phyloP scores from a whole-genome alignment of 2,888 invertebrate genomes.

The Cheilosia urbana region DNA sequence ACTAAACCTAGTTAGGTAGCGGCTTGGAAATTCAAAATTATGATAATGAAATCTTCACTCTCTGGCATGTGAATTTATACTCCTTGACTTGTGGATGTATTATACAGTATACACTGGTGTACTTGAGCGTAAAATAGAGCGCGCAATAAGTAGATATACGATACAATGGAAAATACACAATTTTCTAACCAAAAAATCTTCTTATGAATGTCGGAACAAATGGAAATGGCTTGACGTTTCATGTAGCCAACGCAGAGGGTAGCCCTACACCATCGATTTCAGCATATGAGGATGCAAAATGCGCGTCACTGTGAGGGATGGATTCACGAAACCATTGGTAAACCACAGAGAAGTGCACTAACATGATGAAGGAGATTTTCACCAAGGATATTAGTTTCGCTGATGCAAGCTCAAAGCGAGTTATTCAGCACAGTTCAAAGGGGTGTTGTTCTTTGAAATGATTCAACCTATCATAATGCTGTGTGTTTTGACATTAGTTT shows the following conservation, averaged over 20 bases:
- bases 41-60: conserved; percentile 57
- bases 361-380: conserved; percentile 15
- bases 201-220: conserved; percentile 43
- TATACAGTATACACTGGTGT: neutral
- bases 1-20: conserved; percentile 37
- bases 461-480: neutral
- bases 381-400: conserved; percentile 24
- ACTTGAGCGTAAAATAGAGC: conserved; percentile 21
- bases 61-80: conserved; percentile 28
- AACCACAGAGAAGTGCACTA: conserved; percentile 5
- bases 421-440: neutral
- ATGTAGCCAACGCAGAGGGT: conserved; percentile 3
- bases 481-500: neutral
- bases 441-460: neutral
- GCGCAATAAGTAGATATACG: neutral
- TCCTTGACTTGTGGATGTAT: conserved; percentile 2
- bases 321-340: neutral
- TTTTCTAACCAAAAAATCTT: conserved; percentile 11
- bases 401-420: neutral
- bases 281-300: neutral
- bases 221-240: conserved; percentile 36
- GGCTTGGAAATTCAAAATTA: conserved; percentile 62
- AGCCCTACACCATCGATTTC: neutral
- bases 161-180: conserved; percentile 2
- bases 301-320: neutral